Evolutionary conservation across 2,797 vertebrate species (phyloP).

Genomic region (Mareca penelope): DNA sequence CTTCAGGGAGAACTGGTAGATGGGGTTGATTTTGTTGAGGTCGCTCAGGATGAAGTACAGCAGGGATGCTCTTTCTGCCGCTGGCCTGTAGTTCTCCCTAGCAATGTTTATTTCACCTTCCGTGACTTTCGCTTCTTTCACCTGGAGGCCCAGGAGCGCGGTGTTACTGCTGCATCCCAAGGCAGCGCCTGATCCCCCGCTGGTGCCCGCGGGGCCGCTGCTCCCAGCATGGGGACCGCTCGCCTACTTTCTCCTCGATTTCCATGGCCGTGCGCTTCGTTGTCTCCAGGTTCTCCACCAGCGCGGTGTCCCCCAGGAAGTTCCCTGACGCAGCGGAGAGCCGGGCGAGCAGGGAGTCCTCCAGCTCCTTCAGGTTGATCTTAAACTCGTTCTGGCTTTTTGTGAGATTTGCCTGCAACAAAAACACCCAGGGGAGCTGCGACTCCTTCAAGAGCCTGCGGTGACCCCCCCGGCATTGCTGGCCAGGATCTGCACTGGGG

Average conservation of each 20-base stretch:
- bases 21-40: conserved; percentile 81
- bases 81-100: conserved; percentile 76
- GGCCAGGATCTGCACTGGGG: rapidly evolving
- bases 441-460: rapidly evolving
- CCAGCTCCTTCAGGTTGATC: conserved; percentile 80
- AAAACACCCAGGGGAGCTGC: rapidly evolving
- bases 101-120: conserved; percentile 76
- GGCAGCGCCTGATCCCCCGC: neutral
- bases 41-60: conserved; percentile 81
- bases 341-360: conserved; percentile 78
- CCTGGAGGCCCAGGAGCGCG: neutral
- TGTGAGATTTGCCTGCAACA: conserved; percentile 75
- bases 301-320: conserved; percentile 74
- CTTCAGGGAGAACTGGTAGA: conserved; percentile 83
- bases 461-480: neutral
- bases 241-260: conserved; percentile 75
- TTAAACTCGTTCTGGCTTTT: conserved; percentile 82
- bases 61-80: conserved; percentile 70
- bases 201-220: rapidly evolving
- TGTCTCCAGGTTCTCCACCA: conserved; percentile 80
- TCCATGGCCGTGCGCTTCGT: conserved; percentile 77
- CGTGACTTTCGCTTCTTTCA: conserved; percentile 76
- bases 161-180: neutral
- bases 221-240: neutral
- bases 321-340: conserved; percentile 73